Evolutionary conservation across 2,888 invertebrate genomes (phyloP), one percentile per base, ranked within the genome.

Genomic region (Cryptocephalus primarius): DNA sequence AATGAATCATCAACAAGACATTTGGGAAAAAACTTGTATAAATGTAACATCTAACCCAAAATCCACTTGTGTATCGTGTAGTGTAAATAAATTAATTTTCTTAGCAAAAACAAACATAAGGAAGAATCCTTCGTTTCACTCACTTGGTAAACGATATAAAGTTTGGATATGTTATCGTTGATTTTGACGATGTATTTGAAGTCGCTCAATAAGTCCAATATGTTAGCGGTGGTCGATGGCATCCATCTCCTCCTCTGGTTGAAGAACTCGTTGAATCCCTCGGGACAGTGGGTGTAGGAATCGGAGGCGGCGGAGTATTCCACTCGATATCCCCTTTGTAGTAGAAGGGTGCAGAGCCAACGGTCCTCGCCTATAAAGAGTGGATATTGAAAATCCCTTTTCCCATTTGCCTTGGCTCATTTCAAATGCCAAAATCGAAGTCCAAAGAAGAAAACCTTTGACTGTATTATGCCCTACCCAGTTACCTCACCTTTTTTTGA

Each of bases 301-400:
- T 95, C 95, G 0, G 92, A 89, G 1, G 95, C 95, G 0, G 95
- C 95, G 1, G 90, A 91, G 69, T 95, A 95, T 64, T 95, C 94
- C 1, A 96, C 85, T 14, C 90, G 78, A 63, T 90, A 92, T 1
- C 94, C 94, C 56, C 90, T 79, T 67, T 95, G 95, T 1, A 95
- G 75, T 0, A 96, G 74, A 44, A 95, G 71, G 0, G 95, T 95
- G 66, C 95, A 95, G 8, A 95, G 72, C 95, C 95, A 95, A 53
- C 95, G 80, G 70, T 96, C 95, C 68, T 96, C 95, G n/a, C 93
- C 83, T 82, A 53, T 10, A 55, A 48, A 41, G 43, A 11, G 32
- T 4, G n/a, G 6, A 6, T 4, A 22, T 4, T 22, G 22, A 22
- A 22, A 22, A 22, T 22, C 22, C 22, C 3, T 22, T n/a, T n/a